phyloP scores from a whole-genome alignment of 53 echinoderm and acorn worm species.

The Temnopleurus reevesii region DNA sequence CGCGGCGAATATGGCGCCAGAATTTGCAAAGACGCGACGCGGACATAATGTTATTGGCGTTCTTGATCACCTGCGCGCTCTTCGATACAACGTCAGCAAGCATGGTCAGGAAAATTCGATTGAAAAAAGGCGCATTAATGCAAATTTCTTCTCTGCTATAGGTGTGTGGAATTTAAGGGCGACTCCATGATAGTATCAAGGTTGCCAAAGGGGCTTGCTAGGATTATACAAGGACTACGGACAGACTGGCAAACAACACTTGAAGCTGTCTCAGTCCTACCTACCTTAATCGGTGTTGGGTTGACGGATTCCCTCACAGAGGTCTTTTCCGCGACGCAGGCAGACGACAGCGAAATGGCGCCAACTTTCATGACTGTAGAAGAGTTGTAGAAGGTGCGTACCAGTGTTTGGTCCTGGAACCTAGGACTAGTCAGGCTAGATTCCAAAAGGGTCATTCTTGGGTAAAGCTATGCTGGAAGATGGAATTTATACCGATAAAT shows the following conservation, averaged over 20 bases:
- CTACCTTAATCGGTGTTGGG: slow-evolving; percentile 15
- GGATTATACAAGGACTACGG: background rate
- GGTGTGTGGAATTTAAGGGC: background rate
- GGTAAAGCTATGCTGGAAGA: background rate
- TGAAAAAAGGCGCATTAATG: slow-evolving; percentile 28
- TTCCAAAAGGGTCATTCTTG: background rate
- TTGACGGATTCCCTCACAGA: background rate
- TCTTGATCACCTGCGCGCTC: background rate
- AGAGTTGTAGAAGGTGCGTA: background rate
- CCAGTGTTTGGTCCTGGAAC: background rate
- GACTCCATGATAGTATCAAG: slow-evolving; percentile 9
- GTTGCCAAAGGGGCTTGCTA: background rate
- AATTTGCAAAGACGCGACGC: background rate
- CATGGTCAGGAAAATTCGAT: background rate
- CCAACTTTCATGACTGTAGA: background rate
- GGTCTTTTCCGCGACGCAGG: background rate
- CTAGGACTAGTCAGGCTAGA: background rate
- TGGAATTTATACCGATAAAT: background rate
- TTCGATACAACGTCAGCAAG: too few relatives aligned
- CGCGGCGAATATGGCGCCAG: background rate
- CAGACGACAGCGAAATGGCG: slow-evolving; percentile 29
- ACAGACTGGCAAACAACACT: slow-evolving; percentile 20
- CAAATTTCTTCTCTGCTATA: background rate
- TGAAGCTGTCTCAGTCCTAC: background rate
- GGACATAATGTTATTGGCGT: background rate